Conservation (phyloP, 2,113 vertebrate genomes). For the Dipodomys spectabilis region DNA sequence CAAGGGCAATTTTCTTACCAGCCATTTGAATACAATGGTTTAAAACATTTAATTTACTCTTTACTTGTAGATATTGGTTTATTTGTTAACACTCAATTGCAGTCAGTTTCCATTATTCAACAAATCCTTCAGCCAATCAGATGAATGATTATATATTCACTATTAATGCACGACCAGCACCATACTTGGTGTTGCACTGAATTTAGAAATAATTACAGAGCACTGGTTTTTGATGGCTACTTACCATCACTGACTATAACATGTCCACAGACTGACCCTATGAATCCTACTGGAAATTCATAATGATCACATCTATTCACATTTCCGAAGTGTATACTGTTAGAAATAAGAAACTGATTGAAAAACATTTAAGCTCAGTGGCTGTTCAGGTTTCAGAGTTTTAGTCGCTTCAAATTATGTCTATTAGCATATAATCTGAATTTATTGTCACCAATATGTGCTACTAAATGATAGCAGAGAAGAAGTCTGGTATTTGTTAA, state of each 20-base stretch:
- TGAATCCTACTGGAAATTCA: background rate
- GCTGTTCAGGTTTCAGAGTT: background rate
- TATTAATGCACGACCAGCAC: background rate
- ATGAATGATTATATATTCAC: background rate
- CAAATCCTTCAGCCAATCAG: background rate
- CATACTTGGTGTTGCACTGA: background rate
- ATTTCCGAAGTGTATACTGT: background rate
- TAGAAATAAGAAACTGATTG: background rate
- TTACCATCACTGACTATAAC: background rate
- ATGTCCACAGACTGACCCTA: background rate
- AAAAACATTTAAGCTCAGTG: background rate
- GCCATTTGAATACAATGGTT: background rate
- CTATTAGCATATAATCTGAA: background rate
- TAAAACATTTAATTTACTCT: constrained; percentile 16
- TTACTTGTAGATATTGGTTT: constrained; percentile 1
- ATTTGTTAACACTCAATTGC: background rate
- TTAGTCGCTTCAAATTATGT: constrained; percentile 25
- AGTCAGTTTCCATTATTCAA: constrained; percentile 16
- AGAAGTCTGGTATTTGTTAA: background rate
- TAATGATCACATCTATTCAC: background rate
- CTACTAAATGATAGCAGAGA: background rate
- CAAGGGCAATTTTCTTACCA: background rate
- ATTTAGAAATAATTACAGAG: background rate
- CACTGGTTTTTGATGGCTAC: background rate
- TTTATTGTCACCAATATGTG: background rate